These are phyloP conservation scores for Epinotia nisella DNA, from an alignment of 2,888 invertebrate species.

Conservation along the genomic window DNA sequence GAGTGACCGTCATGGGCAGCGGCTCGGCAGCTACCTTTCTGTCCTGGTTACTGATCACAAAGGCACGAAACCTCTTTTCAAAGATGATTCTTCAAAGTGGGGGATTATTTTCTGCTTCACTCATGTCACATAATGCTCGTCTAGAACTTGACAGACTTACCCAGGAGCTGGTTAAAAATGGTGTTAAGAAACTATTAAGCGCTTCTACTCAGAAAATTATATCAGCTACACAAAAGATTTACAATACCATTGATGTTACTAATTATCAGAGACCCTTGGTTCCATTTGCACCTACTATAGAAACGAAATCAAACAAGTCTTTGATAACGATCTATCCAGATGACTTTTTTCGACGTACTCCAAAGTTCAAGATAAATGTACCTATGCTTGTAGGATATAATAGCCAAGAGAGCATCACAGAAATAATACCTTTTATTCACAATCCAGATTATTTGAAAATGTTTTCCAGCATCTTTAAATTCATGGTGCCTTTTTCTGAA, in stretches of 20 bases:
- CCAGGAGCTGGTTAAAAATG: conserved; percentile 57
- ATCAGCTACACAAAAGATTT: conserved; percentile 64
- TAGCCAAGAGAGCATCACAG: conserved; percentile 79
- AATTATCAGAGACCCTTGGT: conserved; percentile 71
- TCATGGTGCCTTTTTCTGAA: conserved; percentile 72
- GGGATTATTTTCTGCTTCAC: conserved; percentile 68
- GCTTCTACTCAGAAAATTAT: conserved; percentile 64
- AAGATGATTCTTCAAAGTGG: conserved; percentile 79
- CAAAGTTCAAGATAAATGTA: conserved; percentile 52
- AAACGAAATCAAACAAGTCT: conserved; percentile 59
- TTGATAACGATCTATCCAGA: conserved; percentile 58
- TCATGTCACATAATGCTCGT: conserved; percentile 62
- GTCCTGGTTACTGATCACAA: conserved; percentile 67
- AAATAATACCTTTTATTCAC: conserved; percentile 73
- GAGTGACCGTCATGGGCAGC: conserved; percentile 72
- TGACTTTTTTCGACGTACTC: conserved; percentile 51
- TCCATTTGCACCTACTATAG: conserved; percentile 72
- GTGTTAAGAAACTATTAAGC: conserved; percentile 52
- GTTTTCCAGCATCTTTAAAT: conserved; percentile 67
- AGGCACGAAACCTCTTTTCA: conserved; percentile 67
- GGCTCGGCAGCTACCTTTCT: conserved; percentile 73
- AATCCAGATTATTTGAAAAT: conserved; percentile 66
- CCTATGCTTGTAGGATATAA: conserved; percentile 81
- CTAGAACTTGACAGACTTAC: conserved; percentile 62
- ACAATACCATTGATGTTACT: conserved; percentile 63